phyloP scores from a whole-genome alignment of 2,888 invertebrate genomes.

The Lamellibrachia columna region DNA sequence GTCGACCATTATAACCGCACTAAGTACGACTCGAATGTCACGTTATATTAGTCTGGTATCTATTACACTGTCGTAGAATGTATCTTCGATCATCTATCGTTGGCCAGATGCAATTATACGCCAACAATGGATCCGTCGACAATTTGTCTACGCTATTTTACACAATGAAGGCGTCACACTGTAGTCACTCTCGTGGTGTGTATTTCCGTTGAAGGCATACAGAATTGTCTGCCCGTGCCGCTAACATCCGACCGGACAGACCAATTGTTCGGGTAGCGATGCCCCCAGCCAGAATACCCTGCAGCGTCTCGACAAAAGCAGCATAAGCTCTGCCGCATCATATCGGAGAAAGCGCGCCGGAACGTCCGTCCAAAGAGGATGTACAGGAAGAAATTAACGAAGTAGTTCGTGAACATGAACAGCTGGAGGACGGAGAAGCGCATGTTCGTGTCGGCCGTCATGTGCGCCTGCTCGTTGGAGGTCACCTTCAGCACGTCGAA shows the following conservation, averaged over 20 bases:
- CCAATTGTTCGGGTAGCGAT: not conserved
- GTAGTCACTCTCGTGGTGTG: not conserved
- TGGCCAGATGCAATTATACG: not conserved
- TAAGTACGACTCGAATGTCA: not conserved
- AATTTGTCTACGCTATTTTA: not conserved
- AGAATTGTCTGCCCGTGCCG: not conserved
- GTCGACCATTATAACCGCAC: not conserved
- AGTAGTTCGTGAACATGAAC: constrained; percentile 12
- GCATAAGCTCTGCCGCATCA: not conserved
- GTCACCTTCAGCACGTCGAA: not conserved
- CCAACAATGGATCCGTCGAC: not conserved
- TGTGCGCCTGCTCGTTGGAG: not conserved
- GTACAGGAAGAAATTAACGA: not conserved
- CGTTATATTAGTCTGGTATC: not conserved
- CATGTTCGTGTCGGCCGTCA: not conserved
- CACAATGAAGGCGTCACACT: not conserved
- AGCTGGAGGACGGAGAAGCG: not conserved
- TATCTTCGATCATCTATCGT: not conserved
- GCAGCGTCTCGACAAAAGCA: not conserved
- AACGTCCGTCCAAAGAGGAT: constrained; percentile 2
- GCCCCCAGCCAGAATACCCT: not conserved
- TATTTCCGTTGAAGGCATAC: not conserved
- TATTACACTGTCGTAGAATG: not conserved
- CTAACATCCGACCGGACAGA: not conserved
- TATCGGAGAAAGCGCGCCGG: not conserved